Conservation (phyloP, 2,113 vertebrate genomes). For the Gavialis gangeticus region DNA sequence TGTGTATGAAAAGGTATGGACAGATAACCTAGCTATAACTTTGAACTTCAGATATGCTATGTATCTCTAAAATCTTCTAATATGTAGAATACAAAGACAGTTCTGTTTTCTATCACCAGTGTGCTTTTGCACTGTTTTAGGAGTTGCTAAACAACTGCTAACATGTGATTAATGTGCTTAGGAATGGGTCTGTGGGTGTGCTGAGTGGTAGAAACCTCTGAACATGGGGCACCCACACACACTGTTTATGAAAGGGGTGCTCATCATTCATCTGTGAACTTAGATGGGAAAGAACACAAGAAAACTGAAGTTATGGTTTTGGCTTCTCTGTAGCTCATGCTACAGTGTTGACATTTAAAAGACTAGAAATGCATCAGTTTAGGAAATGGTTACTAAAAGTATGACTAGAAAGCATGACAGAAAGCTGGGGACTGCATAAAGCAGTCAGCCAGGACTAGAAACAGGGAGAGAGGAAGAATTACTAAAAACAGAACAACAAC, state of each 20-base stretch:
- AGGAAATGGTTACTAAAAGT: constrained; percentile 20
- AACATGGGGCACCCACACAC: neutral
- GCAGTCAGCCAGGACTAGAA: neutral
- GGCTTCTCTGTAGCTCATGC: constrained; percentile 6
- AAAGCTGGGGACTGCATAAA: neutral
- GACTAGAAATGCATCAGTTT: neutral
- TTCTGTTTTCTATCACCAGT: constrained; percentile 19
- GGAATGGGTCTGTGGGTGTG: neutral
- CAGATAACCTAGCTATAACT: constrained; percentile 43
- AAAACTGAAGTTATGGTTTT: neutral
- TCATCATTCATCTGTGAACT: neutral
- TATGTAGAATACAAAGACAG: constrained; percentile 1
- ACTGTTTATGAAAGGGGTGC: neutral
- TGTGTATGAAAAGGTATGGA: constrained; percentile 14
- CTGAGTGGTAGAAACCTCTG: neutral
- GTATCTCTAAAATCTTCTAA: neutral
- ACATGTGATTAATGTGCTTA: neutral
- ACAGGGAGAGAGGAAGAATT: neutral
- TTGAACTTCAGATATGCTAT: constrained; percentile 40
- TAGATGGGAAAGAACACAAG: neutral
- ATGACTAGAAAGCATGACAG: constrained; percentile 26
- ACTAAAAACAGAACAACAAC: neutral
- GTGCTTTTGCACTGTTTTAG: neutral
- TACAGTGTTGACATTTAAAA: constrained; percentile 16
- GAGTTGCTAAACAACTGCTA: neutral